Conservation (phyloP, 2,888 invertebrate species). For the Philhelius pedissequus region DNA sequence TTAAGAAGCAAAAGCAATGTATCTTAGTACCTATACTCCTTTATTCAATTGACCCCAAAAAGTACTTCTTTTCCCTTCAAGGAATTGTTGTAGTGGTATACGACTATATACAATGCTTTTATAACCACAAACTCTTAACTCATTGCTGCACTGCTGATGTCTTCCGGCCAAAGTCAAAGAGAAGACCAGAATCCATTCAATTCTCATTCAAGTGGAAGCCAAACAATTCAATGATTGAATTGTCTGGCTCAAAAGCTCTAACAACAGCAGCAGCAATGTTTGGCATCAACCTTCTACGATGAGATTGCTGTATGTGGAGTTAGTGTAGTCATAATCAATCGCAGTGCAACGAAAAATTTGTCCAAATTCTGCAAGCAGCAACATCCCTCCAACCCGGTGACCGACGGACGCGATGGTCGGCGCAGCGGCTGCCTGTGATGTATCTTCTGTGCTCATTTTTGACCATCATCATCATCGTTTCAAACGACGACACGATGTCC, state of each 20-base stretch:
- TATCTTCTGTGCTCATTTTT: neutral
- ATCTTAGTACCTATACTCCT: neutral
- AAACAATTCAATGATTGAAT: constrained; percentile 64
- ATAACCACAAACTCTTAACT: constrained; percentile 22
- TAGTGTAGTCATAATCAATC: constrained; percentile 19
- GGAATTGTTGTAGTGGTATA: neutral
- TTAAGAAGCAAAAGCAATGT: neutral
- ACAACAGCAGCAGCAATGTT: constrained; percentile 19
- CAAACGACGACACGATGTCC: neutral
- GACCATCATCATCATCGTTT: constrained; percentile 27
- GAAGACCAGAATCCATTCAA: constrained; percentile 36
- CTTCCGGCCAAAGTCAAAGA: constrained; percentile 26
- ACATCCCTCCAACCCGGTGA: too few relatives aligned
- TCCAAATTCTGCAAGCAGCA: neutral
- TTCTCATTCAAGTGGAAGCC: constrained; percentile 57
- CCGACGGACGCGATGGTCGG: neutral
- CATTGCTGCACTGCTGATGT: constrained; percentile 23
- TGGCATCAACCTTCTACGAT: neutral
- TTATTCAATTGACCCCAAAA: neutral
- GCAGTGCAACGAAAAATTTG: constrained; percentile 28
- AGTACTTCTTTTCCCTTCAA: neutral
- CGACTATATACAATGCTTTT: neutral
- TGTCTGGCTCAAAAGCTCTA: constrained; percentile 43
- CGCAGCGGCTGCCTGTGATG: constrained; percentile 10
- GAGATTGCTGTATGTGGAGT: neutral